Evolutionary conservation across 2,888 invertebrate genomes (phyloP).

Genomic region (Ichneumoninae sp.): DNA sequence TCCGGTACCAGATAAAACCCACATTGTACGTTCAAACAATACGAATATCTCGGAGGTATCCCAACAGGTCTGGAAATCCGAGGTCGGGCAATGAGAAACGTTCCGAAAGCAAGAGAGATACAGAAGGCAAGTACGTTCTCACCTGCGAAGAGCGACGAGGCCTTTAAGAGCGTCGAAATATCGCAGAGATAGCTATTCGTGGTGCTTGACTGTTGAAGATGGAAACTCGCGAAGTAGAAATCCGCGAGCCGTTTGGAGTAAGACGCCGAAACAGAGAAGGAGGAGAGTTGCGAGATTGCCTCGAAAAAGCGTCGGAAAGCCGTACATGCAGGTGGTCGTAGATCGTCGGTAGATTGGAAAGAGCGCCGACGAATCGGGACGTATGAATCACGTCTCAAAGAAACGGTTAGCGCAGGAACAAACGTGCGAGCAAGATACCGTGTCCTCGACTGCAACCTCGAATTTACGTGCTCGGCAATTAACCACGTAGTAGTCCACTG

Average conservation of each 20-base stretch:
- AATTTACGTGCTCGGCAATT: conserved; percentile 39
- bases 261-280: not conserved
- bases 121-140: conserved; percentile 23
- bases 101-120: conserved; percentile 28
- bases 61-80: conserved; percentile 36
- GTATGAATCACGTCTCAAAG: conserved; percentile 2
- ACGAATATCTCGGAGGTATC: conserved; percentile 26
- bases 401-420: conserved; percentile 5
- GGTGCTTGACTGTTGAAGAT: conserved; percentile 21
- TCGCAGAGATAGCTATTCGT: conserved; percentile 23
- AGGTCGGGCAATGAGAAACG: conserved; percentile 46
- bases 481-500: conserved; percentile 13
- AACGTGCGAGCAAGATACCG: conserved; percentile 8
- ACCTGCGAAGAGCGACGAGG: conserved; percentile 36
- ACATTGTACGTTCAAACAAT: not conserved
- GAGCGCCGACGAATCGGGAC: conserved; percentile 18
- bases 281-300: conserved; percentile 1
- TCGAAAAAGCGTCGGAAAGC: conserved; percentile 7
- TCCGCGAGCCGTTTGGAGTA: conserved; percentile 21
- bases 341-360: conserved; percentile 41
- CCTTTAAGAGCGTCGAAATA: conserved; percentile 53
- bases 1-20: not conserved
- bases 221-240: conserved; percentile 19
- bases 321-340: conserved; percentile 10
- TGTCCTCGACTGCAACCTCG: not conserved